These are phyloP conservation scores for Troides aeacus DNA, from an alignment of 2,888 invertebrate genomes.

Conservation along the genomic window DNA sequence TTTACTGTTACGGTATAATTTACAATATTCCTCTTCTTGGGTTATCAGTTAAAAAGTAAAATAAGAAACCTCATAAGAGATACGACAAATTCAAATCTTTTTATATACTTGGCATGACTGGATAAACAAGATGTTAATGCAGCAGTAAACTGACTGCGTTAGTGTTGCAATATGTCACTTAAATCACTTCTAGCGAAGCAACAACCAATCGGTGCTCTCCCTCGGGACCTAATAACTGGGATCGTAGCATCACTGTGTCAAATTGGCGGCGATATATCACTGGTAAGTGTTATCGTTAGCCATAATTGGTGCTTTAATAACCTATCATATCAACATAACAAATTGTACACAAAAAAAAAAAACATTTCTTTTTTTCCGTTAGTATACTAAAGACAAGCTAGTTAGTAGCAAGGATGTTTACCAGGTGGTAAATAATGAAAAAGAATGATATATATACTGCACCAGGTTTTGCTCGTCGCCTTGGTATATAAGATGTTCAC, in stretches of 20 bases:
- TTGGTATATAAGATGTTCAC: too few relatives aligned
- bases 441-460: too few relatives aligned
- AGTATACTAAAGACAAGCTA: too few relatives aligned
- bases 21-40: neutral
- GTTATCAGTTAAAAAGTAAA: neutral
- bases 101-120: neutral
- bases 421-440: too few relatives aligned
- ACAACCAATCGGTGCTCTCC: constrained; percentile 17
- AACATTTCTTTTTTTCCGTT: too few relatives aligned
- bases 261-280: constrained; percentile 29
- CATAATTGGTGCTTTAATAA: neutral
- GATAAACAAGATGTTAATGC: constrained; percentile 1
- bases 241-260: constrained; percentile 23
- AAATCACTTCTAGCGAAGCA: constrained; percentile 14
- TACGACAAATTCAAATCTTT: neutral
- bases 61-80: neutral
- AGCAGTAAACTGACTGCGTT: neutral
- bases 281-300: constrained; percentile 11
- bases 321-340: neutral
- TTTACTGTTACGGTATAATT: too few relatives aligned
- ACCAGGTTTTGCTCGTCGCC: too few relatives aligned
- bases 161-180: constrained; percentile 22
- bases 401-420: too few relatives aligned
- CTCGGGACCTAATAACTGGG: constrained; percentile 20
- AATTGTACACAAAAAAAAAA: neutral